Base-by-base conservation (phyloP, 2,113 vertebrate genomes). In the Jaculus jaculus region DNA sequence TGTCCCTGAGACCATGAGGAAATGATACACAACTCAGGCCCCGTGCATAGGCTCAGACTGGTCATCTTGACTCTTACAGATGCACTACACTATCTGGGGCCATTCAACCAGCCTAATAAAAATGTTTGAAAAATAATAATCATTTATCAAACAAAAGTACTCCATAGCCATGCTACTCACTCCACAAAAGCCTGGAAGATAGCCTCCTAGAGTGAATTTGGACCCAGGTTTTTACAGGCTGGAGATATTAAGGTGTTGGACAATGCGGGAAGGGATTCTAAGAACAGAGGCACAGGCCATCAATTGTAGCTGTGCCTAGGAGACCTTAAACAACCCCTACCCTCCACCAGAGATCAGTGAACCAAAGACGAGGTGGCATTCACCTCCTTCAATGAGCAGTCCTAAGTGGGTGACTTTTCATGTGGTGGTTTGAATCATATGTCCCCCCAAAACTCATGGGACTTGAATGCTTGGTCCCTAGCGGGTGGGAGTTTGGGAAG, bases 31-130 rank as follows among this genome's bases (percentile, higher is more conserved):
- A 66, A 4, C 13, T 54, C 37, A 9, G 11, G 11, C 5, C 23
- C 24, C 17, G 28, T 2, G 17, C 34, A 78, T 51, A 92, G 21
- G 2, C 51, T 13, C 68, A 7, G 13, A 58, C 7, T 23, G 12
- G 34, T 69, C 4, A 39, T 60, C 24, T 47, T n/a, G 24, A 65
- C 21, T 58, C 10, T n/a, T 8, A 71, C 7, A 61, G 42, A n/a
- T 12, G 32, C 15, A 18, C 9, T 34, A 16, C 4, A 1, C 9
- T 34, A 63, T 32, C 39, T 0, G 39, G 10, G 16, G 5, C 17
- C 28, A 90, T 90, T 79, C 37, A 79, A 69, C 42, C 34, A 79
- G 42, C 42, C n/a, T 74, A 72, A 39, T 66, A 58, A 77, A 54
- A 66, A 78, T 73, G 30, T 60, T 63, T 60, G 63, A 58, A 32